These are phyloP conservation scores for Mastomys coucha DNA, from an alignment of 2,113 vertebrate species.

Conservation along the genomic window DNA sequence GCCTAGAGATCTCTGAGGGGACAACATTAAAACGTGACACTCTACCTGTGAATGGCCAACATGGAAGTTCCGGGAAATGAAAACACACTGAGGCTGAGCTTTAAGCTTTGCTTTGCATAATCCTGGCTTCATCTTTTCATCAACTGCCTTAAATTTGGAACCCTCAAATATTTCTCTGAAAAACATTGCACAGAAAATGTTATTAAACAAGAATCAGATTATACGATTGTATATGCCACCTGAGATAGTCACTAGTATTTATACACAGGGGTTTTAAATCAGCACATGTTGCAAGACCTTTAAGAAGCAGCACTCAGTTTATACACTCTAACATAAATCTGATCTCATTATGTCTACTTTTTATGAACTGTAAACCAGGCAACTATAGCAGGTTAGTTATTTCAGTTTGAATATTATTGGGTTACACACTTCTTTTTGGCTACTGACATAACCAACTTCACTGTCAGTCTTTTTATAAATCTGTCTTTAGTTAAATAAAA, in stretches of 20 bases:
- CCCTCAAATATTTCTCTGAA: constrained; percentile 74
- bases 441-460: constrained; percentile 40
- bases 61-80: constrained; percentile 83
- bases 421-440: constrained; percentile 24
- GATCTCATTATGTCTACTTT: constrained; percentile 33
- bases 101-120: constrained; percentile 26
- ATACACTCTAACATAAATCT: background rate
- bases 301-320: constrained; percentile 40
- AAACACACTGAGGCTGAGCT: constrained; percentile 58
- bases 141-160: constrained; percentile 32
- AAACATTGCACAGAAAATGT: constrained; percentile 74
- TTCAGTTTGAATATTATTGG: constrained; percentile 46
- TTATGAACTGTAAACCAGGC: constrained; percentile 27
- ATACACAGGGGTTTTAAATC: constrained; percentile 7
- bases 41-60: constrained; percentile 74
- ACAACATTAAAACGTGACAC: constrained; percentile 32
- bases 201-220: constrained; percentile 51
- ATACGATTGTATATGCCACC: background rate
- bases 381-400: constrained; percentile 10
- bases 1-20: constrained; percentile 45
- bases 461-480: constrained; percentile 43
- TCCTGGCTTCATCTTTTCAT: constrained; percentile 56
- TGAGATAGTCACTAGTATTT: constrained; percentile 52
- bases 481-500: constrained; percentile 39
- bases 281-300: constrained; percentile 18